Evolutionary conservation across 2,113 vertebrate species (phyloP).

Genomic region (Gallinago undulata): DNA sequence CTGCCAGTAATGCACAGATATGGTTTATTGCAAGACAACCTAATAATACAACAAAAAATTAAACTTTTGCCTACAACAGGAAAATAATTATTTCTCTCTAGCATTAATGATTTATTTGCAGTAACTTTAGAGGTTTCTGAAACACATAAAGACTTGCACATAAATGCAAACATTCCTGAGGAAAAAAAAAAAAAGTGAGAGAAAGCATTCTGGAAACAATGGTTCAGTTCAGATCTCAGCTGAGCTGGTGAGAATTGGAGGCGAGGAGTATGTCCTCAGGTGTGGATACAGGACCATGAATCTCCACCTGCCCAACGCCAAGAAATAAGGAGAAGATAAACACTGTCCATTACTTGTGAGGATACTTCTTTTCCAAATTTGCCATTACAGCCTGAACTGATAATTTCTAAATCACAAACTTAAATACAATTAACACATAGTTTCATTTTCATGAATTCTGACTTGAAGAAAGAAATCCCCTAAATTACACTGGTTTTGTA

Average conservation of each 20-base stretch:
- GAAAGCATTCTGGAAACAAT: background rate
- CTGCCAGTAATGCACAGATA: background rate
- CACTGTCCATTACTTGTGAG: background rate
- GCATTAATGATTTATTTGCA: background rate
- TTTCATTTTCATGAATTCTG: background rate
- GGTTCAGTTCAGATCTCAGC: background rate
- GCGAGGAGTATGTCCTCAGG: accelerated
- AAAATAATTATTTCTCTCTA: background rate
- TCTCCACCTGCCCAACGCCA: background rate
- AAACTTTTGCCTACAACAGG: background rate
- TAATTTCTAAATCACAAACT: background rate
- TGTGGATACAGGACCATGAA: background rate
- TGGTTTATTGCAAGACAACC: background rate
- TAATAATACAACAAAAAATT: background rate
- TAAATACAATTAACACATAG: background rate
- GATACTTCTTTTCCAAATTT: background rate
- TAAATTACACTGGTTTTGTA: background rate
- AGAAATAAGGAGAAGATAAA: background rate
- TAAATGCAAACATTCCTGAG: background rate
- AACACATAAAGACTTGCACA: background rate
- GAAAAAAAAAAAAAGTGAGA: background rate
- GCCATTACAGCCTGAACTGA: background rate
- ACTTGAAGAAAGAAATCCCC: background rate
- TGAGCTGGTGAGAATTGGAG: background rate
- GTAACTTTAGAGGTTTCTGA: background rate